Evolutionary conservation across 2,888 invertebrate genomes (phyloP), one percentile per base, ranked within the genome.

Genomic region (Callinectes sapidus): DNA sequence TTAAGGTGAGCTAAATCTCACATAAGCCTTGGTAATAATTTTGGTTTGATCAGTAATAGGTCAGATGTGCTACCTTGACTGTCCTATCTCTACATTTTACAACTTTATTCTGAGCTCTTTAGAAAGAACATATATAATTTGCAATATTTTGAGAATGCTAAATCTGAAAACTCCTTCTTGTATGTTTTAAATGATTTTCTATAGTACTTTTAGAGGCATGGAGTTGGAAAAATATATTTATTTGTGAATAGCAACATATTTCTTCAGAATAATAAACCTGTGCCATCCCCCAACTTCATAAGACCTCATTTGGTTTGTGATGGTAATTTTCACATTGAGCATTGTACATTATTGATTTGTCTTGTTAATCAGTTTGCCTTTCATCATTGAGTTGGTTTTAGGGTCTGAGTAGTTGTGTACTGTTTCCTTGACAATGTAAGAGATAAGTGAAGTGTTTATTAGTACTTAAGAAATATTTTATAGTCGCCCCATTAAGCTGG

Each of bases 401-500:
- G 66, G 66, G n/a, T 71, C 13, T 71, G 71, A 28, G 28, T 28
- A 71, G 71, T 71, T n/a, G n/a, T 71, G 28, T 28, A 28, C 71
- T 13, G 28, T 28, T 61, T 61, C 71, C 71, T 71, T 71, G 71
- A 71, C 6, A 71, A 71, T 28, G 71, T 28, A 71, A 81, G 35
- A 35, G 18, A 81, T 81, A 77, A 77, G 81, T 32, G 81, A 35
- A 81, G 35, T 35, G 71, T 71, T 71, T 71, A 35, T 81, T 32
- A 81, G 81, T 81, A 35, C 32, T 35, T 81, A 81, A 35, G 81
- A 81, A 16, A 35, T 81, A n/a, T 81, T 81, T 81, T 35, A 35
- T 81, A 81, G 32, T 35, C 16, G 35, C 81, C 32, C 16, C 32
- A n/a, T 35, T 81, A 81, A 81, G 35, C 81, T 35, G 81, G 81